These are phyloP conservation scores for Trichopria drosophilae DNA, from an alignment of 2,888 invertebrate species.

Conservation along the genomic window DNA sequence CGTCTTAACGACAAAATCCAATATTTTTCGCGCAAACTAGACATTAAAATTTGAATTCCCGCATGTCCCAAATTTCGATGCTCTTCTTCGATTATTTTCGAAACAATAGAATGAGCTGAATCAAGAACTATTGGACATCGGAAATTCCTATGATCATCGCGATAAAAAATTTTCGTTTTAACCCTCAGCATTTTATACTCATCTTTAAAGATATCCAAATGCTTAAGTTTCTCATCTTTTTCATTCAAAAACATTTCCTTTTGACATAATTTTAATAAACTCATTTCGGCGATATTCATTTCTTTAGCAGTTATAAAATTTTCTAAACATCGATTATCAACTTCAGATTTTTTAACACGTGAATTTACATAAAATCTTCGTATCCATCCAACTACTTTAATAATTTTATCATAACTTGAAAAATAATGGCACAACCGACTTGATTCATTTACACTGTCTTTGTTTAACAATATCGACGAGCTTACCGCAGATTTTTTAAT, in stretches of 20 bases:
- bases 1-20: conserved; percentile 19
- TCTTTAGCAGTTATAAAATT: conserved; percentile 25
- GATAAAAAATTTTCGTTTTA: conserved; percentile 29
- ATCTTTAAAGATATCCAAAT: conserved; percentile 24
- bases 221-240: conserved; percentile 16
- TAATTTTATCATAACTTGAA: neutral
- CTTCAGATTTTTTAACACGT: neutral
- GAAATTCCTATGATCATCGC: conserved; percentile 34
- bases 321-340: neutral
- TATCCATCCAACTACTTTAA: neutral
- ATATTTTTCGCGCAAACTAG: conserved; percentile 15
- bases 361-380: neutral
- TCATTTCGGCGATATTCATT: conserved; percentile 22
- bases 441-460: neutral
- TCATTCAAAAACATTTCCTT: conserved; percentile 20
- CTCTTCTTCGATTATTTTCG: conserved; percentile 12
- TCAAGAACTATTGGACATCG: conserved; percentile 39
- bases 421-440: neutral
- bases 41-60: conserved; percentile 18
- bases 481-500: conserved; percentile 22
- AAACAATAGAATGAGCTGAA: conserved; percentile 34
- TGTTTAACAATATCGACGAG: conserved; percentile 6
- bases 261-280: conserved; percentile 24
- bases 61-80: conserved; percentile 23
- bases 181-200: conserved; percentile 31